A percentile compares a stretch with the other conserved stretches of the same genome.
phyloP scores from a whole-genome alignment of 2,113 vertebrate species.

The Ptychochromis oligacanthus region DNA sequence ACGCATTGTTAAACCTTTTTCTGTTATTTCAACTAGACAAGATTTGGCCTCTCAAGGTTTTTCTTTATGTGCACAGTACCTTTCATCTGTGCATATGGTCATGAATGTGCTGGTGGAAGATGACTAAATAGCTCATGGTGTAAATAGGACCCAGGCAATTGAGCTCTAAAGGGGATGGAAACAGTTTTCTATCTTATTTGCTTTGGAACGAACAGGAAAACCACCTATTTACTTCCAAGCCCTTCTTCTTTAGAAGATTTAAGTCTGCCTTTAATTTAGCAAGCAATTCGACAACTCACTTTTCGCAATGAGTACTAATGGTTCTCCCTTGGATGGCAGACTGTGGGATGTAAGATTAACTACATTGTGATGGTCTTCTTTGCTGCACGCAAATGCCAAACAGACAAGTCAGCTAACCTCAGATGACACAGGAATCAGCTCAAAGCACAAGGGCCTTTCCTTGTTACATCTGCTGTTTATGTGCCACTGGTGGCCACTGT shows the following conservation, averaged over 20 bases:
- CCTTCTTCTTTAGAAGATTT: conserved; percentile 48
- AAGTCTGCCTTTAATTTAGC: conserved; percentile 74
- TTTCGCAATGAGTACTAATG: conserved; percentile 70
- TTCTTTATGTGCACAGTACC: conserved; percentile 60
- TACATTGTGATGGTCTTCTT: conserved; percentile 30
- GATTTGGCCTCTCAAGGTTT: conserved; percentile 71
- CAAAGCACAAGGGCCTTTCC: conserved; percentile 10
- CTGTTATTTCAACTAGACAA: conserved; percentile 71
- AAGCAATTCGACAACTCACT: conserved; percentile 61
- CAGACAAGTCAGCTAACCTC: conserved; percentile 51
- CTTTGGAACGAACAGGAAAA: conserved; percentile 72
- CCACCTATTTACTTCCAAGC: conserved; percentile 68
- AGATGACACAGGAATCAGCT: conserved; percentile 36
- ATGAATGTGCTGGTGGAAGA: conserved; percentile 62
- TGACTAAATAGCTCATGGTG: conserved; percentile 69
- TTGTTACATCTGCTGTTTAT: conserved; percentile 29
- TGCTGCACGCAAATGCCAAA: conserved; percentile 38
- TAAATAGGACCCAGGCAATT: conserved; percentile 73
- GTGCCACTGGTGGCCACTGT: conserved; percentile 11
- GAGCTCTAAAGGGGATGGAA: conserved; percentile 72
- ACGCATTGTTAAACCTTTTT: conserved; percentile 72
- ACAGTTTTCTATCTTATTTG: conserved; percentile 76
- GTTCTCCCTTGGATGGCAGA: conserved; percentile 42
- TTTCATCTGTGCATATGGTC: conserved; percentile 74
- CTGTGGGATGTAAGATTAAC: conserved; percentile 40